A percentile compares a stretch with the other conserved stretches of the same genome.
phyloP scores from a whole-genome alignment of 2,797 vertebrate species.

The Rousettus madagascariensis region DNA sequence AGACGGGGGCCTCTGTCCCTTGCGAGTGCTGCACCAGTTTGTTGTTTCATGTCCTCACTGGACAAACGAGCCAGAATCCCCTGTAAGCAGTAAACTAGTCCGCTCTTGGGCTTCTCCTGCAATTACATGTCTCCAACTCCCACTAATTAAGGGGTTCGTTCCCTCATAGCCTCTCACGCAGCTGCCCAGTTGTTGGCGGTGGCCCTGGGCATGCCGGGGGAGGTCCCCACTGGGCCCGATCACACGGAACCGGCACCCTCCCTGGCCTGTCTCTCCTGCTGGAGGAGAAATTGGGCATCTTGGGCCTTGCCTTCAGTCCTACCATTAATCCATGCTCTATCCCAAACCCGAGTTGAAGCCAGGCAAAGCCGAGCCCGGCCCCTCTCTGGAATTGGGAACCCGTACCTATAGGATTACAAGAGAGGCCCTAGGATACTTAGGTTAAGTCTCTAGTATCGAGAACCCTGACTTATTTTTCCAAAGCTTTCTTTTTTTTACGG shows the following conservation, averaged over 20 bases:
- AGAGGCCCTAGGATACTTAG: neutral
- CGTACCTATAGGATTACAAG: neutral
- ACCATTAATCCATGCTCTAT: neutral
- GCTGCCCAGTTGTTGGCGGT: neutral
- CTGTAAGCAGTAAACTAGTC: neutral
- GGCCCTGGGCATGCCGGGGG: fast-evolving
- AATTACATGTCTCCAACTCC: fast-evolving
- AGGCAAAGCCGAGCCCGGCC: neutral
- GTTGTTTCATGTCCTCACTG: neutral
- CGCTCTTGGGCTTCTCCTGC: neutral
- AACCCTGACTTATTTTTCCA: neutral
- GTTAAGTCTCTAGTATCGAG: neutral
- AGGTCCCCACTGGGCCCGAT: fast-evolving
- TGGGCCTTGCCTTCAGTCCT: neutral
- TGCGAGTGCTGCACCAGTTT: fast-evolving
- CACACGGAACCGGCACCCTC: fast-evolving
- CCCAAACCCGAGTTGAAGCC: neutral
- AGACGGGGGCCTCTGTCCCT: too few species aligned
- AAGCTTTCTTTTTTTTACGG: neutral
- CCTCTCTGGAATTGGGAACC: neutral
- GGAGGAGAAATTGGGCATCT: neutral
- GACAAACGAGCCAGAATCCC: neutral
- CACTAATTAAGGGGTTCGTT: neutral
- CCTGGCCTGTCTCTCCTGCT: neutral
- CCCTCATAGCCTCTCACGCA: neutral